Evolutionary conservation across 2,797 vertebrate species (phyloP).

Genomic region (Melanotaenia trifasciata): DNA sequence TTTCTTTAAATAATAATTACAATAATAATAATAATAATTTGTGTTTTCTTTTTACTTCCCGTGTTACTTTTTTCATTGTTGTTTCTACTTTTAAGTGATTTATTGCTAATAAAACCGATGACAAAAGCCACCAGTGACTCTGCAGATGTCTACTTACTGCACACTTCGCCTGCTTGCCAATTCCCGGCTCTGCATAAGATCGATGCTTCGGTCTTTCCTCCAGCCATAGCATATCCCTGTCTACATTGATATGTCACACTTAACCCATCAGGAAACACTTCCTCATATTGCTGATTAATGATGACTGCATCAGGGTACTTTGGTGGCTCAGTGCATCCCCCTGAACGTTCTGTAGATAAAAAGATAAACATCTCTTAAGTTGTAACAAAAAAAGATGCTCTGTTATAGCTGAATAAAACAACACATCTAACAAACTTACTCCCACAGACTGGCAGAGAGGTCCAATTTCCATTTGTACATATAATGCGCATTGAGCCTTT

Average conservation of each 20-base stretch:
- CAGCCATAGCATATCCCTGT: background rate
- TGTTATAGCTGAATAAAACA: background rate
- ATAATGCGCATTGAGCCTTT: background rate
- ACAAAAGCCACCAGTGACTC: background rate
- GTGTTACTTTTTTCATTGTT: too few relatives aligned
- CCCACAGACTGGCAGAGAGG: background rate
- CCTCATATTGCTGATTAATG: background rate
- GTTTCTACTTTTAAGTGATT: too few relatives aligned
- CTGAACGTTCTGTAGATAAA: background rate
- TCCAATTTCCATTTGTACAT: background rate
- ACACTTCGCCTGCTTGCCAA: background rate
- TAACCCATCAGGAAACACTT: conserved; percentile 24
- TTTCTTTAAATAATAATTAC: too few relatives aligned
- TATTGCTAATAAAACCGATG: background rate
- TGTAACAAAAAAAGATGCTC: background rate
- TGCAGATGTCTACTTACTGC: conserved; percentile 7
- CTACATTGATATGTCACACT: conserved; percentile 30
- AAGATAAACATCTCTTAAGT: background rate
- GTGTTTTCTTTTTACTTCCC: too few relatives aligned
- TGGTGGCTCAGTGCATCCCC: conserved; percentile 13
- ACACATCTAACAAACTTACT: background rate
- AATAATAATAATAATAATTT: too few relatives aligned
- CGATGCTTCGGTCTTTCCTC: accelerated
- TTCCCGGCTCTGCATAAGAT: accelerated
- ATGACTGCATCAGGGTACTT: conserved; percentile 38